phyloP scores from a whole-genome alignment of 2,113 vertebrate genomes.

The Ahaetulla prasina region DNA sequence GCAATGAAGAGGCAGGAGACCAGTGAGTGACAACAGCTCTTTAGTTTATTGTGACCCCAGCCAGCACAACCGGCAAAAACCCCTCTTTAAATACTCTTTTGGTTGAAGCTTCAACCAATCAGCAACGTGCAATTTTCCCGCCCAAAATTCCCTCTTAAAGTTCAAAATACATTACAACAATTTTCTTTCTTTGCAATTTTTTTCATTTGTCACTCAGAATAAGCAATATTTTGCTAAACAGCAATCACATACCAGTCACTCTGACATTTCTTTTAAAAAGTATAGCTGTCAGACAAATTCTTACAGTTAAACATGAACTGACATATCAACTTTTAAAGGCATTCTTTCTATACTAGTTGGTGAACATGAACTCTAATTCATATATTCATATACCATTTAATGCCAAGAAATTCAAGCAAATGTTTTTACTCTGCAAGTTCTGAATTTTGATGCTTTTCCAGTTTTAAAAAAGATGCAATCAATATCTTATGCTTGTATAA shows the following conservation, averaged over 20 bases:
- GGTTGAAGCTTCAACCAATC: too few relatives aligned
- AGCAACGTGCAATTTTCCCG: too few relatives aligned
- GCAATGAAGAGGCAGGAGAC: too few relatives aligned
- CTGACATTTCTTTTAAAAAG: not conserved
- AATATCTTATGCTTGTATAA: not conserved
- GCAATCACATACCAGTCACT: not conserved
- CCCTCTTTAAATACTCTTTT: too few relatives aligned
- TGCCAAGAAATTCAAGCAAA: not conserved
- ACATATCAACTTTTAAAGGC: not conserved
- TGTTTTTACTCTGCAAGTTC: not conserved
- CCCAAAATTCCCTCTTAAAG: too few relatives aligned
- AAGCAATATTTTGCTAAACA: not conserved
- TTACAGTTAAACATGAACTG: not conserved
- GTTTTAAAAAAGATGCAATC: not conserved
- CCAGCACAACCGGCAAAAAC: too few relatives aligned
- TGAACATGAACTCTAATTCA: not conserved
- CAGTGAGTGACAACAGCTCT: too few relatives aligned
- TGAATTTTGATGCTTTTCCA: not conserved
- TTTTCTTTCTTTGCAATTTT: conserved; percentile 9
- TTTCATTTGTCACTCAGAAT: not conserved
- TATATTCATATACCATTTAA: not conserved
- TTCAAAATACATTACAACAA: too few relatives aligned
- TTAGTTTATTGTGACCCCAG: too few relatives aligned
- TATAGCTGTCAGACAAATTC: not conserved
- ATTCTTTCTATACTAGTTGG: not conserved